A percentile compares a stretch with the other conserved stretches of the same genome.
phyloP scores from a whole-genome alignment of 2,888 invertebrate genomes.

The Leptopilina drosophilae region DNA sequence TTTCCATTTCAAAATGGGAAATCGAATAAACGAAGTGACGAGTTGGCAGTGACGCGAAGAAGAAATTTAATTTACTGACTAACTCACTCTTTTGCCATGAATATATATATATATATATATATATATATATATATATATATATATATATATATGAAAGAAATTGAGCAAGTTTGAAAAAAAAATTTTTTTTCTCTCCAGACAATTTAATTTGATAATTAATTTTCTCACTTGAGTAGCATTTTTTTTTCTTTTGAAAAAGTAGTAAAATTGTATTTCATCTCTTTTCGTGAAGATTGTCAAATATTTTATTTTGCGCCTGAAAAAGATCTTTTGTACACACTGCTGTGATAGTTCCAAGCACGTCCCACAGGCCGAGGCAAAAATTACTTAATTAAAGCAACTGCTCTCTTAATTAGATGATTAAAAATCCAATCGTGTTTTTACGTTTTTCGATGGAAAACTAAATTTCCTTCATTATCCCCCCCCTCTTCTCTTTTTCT shows the following conservation, averaged over 20 bases:
- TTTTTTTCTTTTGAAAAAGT: too few species aligned
- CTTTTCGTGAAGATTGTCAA: background rate
- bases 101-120: too few species aligned
- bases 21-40: slow-evolving; percentile 34
- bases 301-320: background rate
- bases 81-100: background rate
- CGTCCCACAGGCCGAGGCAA: background rate
- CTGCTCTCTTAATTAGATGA: background rate
- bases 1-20: background rate
- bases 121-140: too few species aligned
- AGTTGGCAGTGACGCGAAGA: slow-evolving; percentile 17
- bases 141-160: too few species aligned
- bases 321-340: background rate
- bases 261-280: too few species aligned
- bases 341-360: background rate
- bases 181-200: too few species aligned
- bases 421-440: background rate
- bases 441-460: background rate
- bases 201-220: too few species aligned
- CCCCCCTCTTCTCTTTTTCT: too few species aligned
- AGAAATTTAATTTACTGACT: slow-evolving; percentile 24
- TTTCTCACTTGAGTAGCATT: too few species aligned
- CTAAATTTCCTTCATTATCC: background rate
- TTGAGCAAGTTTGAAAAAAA: too few species aligned
- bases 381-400: background rate